phyloP scores from a whole-genome alignment of 2,113 vertebrate genomes.

The Istiophorus platypterus region DNA sequence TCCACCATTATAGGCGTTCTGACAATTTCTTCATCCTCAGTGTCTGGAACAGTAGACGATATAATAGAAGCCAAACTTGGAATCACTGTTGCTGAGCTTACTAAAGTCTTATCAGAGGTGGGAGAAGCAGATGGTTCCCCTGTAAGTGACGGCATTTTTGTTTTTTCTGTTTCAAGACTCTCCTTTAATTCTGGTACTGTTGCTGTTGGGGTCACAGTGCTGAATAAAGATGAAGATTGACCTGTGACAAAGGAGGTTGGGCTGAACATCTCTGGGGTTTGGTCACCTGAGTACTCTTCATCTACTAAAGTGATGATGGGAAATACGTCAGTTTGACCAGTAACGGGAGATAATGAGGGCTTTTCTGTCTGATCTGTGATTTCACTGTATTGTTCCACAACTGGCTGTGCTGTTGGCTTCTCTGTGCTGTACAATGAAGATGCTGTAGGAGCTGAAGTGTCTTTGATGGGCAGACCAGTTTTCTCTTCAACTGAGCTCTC shows the following conservation, averaged over 20 bases:
- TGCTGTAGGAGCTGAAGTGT: neutral
- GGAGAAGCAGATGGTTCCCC: neutral
- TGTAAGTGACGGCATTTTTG: neutral
- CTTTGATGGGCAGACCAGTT: too few relatives aligned
- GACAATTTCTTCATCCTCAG: neutral
- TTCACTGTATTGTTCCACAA: neutral
- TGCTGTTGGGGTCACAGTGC: too few relatives aligned
- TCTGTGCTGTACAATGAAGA: conserved; percentile 1
- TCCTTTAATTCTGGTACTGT: neutral
- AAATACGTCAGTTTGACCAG: neutral
- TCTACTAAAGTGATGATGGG: neutral
- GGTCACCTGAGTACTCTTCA: neutral
- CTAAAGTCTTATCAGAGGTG: neutral
- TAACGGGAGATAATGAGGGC: neutral
- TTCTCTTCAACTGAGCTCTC: too few relatives aligned
- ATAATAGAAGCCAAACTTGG: neutral
- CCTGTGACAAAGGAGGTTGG: neutral
- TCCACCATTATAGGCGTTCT: neutral
- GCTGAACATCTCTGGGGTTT: neutral
- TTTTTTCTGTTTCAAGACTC: neutral
- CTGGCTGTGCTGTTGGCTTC: neutral
- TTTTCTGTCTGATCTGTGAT: neutral
- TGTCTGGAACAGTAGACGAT: neutral
- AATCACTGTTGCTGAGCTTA: neutral
- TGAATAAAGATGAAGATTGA: too few relatives aligned